A percentile compares a stretch with the other conserved stretches of the same genome.
Evolutionary conservation across 2,113 vertebrate genomes (phyloP).

Genomic region (Pelvicachromis taeniatus): DNA sequence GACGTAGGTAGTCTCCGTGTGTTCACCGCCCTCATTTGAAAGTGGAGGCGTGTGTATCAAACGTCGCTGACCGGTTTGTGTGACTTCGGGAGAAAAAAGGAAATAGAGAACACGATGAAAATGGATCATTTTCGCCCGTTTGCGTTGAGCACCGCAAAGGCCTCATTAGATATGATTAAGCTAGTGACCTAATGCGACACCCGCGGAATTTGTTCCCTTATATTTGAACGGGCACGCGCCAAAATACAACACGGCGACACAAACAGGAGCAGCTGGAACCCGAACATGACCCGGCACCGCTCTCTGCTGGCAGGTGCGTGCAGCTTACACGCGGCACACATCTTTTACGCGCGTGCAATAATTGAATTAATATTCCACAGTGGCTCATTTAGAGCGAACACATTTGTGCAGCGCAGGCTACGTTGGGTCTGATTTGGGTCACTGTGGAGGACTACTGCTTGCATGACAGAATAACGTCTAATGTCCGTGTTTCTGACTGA

Average conservation of each 20-base stretch:
- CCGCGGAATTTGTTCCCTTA: fast-evolving
- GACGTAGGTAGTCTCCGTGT: neutral
- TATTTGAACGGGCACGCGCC: neutral
- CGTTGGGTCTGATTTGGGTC: neutral
- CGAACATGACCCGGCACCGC: conserved; percentile 28
- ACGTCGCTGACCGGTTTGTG: neutral
- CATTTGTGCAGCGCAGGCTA: neutral
- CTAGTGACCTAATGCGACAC: neutral
- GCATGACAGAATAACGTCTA: neutral
- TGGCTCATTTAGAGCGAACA: neutral
- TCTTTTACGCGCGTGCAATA: neutral
- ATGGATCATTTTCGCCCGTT: neutral
- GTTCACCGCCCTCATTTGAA: conserved; percentile 49
- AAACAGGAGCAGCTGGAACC: neutral
- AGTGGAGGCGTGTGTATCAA: conserved; percentile 21
- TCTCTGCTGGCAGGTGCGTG: conserved; percentile 39
- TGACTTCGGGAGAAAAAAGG: neutral
- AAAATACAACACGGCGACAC: neutral
- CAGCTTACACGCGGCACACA: neutral
- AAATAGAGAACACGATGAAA: fast-evolving
- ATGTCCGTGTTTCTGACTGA: neutral
- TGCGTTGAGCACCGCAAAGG: neutral
- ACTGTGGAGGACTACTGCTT: neutral
- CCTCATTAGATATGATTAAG: neutral
- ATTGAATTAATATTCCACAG: neutral